phyloP scores from a whole-genome alignment of 2,888 invertebrate genomes.

The Eilema depressum region DNA sequence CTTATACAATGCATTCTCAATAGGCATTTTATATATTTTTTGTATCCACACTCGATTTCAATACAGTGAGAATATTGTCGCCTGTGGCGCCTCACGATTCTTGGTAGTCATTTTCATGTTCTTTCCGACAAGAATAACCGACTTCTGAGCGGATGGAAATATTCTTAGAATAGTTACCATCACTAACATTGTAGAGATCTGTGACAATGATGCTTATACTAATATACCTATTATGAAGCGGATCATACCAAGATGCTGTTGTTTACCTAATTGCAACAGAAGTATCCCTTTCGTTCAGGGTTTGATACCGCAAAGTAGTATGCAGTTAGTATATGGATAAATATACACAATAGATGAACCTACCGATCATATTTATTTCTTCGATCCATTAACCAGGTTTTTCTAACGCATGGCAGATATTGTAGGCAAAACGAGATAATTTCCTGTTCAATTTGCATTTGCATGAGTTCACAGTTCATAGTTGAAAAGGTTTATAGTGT shows the following conservation, averaged over 20 bases:
- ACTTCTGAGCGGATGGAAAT: slow-evolving; percentile 16
- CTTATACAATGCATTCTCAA: slow-evolving; percentile 55
- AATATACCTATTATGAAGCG: background rate
- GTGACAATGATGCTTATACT: slow-evolving; percentile 14
- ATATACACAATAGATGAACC: background rate
- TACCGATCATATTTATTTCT: background rate
- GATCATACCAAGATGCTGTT: slow-evolving; percentile 4
- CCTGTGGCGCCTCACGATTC: slow-evolving; percentile 21
- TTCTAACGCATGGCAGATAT: background rate
- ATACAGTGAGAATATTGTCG: slow-evolving; percentile 20
- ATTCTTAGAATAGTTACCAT: slow-evolving; percentile 9
- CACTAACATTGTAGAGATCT: slow-evolving; percentile 7
- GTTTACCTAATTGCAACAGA: background rate
- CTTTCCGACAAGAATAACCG: slow-evolving; percentile 16
- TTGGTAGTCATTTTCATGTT: slow-evolving; percentile 19
- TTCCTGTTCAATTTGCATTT: background rate
- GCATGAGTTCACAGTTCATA: background rate
- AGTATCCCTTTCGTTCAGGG: background rate
- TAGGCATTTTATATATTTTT: slow-evolving; percentile 26
- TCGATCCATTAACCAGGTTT: background rate
- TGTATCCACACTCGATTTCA: slow-evolving; percentile 21
- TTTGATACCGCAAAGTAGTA: background rate
- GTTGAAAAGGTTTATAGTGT: background rate
- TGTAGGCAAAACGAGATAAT: too few species aligned
- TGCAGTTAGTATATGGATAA: background rate